Evolutionary conservation across 2,797 vertebrate species (phyloP).

Genomic region (Sebastiscus albofasciatus): DNA sequence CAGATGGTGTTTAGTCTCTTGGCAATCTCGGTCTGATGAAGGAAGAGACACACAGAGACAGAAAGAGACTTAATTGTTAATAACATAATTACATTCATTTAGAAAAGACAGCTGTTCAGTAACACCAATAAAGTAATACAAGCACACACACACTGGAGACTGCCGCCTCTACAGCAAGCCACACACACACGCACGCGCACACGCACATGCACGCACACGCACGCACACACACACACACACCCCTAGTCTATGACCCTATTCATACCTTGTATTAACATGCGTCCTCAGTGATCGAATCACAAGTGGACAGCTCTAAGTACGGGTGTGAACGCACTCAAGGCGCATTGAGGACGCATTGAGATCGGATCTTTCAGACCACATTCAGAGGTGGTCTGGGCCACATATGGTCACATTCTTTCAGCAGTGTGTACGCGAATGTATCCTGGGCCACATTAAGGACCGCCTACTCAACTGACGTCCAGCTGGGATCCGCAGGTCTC

Average conservation of each 20-base stretch:
- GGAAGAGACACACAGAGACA: slow-evolving; percentile 61
- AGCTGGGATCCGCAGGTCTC: too few relatives aligned
- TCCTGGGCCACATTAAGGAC: too few relatives aligned
- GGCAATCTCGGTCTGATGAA: slow-evolving; percentile 94
- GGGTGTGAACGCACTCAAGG: too few relatives aligned
- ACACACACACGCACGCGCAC: background rate
- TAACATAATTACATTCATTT: slow-evolving; percentile 75
- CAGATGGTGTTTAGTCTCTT: slow-evolving; percentile 99
- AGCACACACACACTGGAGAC: slow-evolving; percentile 9
- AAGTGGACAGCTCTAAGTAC: too few relatives aligned
- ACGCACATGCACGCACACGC: background rate
- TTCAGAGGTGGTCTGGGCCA: too few relatives aligned
- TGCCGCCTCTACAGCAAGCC: background rate
- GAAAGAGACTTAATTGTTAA: slow-evolving; percentile 67
- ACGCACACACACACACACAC: background rate
- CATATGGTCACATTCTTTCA: too few relatives aligned
- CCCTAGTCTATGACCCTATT: background rate
- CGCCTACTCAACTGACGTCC: too few relatives aligned
- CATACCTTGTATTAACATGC: too few relatives aligned
- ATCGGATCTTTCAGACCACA: too few relatives aligned
- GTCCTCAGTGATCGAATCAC: too few relatives aligned
- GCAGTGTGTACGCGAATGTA: too few relatives aligned
- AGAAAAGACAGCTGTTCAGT: slow-evolving; percentile 72
- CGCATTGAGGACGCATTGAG: too few relatives aligned
- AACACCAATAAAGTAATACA: slow-evolving; percentile 64